Conservation (phyloP, 2,888 invertebrate genomes). For the Chrysolina haemoptera region DNA sequence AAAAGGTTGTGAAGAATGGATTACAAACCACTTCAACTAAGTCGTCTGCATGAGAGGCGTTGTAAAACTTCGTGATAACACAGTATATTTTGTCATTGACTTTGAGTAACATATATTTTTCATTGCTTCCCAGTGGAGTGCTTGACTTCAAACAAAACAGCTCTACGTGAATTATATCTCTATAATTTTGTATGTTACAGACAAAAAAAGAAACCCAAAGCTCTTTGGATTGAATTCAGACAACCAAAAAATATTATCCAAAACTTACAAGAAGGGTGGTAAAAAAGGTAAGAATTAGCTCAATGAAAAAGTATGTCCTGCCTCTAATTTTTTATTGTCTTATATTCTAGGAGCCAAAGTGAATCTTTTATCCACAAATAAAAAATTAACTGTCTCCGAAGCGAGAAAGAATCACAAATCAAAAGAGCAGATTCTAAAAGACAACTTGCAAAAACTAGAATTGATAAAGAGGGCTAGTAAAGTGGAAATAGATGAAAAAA, state of each 20-base stretch:
- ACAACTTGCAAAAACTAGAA: slow-evolving; percentile 64
- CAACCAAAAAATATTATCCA: slow-evolving; percentile 57
- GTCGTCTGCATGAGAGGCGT: no score
- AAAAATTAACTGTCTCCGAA: slow-evolving; percentile 64
- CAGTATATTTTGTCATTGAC: no score
- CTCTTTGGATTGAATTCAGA: slow-evolving; percentile 58
- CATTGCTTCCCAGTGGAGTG: no score
- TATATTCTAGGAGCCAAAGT: slow-evolving; percentile 52
- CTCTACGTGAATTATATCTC: neutral
- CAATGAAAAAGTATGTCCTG: no score
- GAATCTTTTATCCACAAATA: slow-evolving; percentile 57
- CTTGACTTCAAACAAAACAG: no score
- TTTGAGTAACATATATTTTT: no score
- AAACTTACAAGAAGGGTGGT: slow-evolving; percentile 52
- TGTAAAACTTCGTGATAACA: no score
- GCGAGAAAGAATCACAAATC: slow-evolving; percentile 60
- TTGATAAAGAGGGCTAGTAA: slow-evolving; percentile 60
- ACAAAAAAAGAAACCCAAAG: slow-evolving; percentile 53
- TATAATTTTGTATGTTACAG: slow-evolving; percentile 30
- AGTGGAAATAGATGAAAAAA: slow-evolving; percentile 61
- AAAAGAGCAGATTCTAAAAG: slow-evolving; percentile 62
- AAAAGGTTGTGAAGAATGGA: no score
- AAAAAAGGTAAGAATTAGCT: slow-evolving; percentile 47
- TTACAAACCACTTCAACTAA: no score
- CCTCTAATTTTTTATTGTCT: neutral